Conservation (phyloP, 2,888 invertebrate species). For the Lamellibrachia satsuma region DNA sequence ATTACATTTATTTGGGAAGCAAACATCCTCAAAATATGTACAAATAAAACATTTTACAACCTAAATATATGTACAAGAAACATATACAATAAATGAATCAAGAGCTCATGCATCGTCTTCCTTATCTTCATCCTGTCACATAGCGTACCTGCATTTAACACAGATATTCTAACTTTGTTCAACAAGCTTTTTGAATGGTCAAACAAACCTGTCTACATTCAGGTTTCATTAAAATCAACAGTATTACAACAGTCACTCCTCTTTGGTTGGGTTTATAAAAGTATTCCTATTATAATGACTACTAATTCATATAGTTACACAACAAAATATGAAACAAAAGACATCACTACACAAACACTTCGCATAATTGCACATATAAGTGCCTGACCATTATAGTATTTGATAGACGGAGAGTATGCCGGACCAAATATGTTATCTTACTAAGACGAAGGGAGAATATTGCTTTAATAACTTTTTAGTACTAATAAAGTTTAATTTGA, state of each 20-base stretch:
- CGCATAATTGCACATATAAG: not conserved
- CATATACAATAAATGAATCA: not conserved
- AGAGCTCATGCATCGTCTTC: not conserved
- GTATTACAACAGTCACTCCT: not conserved
- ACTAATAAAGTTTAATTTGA: too few relatives aligned
- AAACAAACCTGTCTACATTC: not conserved
- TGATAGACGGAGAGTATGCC: not conserved
- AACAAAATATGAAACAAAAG: not conserved
- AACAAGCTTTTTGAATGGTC: not conserved
- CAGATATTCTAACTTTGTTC: not conserved
- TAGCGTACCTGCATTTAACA: not conserved
- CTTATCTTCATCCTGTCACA: not conserved
- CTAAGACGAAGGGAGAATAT: not conserved
- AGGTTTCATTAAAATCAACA: not conserved
- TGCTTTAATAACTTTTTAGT: too few relatives aligned
- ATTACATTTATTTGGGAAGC: constrained; percentile 7
- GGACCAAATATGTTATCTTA: not conserved
- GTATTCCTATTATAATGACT: not conserved
- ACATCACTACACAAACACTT: not conserved
- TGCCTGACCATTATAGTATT: not conserved
- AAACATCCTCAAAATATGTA: constrained; percentile 12
- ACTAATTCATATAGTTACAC: constrained; percentile 12
- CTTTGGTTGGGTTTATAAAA: not conserved
- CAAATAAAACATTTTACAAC: not conserved
- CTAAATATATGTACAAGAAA: not conserved